These are phyloP conservation scores for Vulpes ferrilata DNA, from an alignment of 2,113 vertebrate species.

Conservation along the genomic window DNA sequence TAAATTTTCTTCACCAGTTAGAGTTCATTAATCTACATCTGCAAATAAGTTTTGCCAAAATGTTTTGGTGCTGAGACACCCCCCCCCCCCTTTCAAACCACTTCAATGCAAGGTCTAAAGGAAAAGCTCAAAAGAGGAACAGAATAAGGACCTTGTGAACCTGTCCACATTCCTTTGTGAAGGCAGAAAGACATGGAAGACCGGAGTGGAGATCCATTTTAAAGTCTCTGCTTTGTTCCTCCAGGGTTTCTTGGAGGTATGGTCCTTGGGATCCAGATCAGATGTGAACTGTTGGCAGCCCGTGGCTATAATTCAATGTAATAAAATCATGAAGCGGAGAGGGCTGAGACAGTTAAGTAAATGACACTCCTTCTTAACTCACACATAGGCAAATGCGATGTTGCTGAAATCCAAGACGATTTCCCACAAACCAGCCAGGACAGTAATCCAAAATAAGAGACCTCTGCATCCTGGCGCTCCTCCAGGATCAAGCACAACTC, in stretches of 20 bases:
- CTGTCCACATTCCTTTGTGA: not conserved
- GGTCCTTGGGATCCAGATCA: constrained; percentile 45
- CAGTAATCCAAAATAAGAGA: constrained; percentile 35
- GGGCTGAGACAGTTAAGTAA: not conserved
- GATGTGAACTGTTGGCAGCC: not conserved
- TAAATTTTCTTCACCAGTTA: constrained; percentile 58
- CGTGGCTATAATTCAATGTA: not conserved
- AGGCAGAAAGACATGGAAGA: not conserved
- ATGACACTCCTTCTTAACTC: constrained; percentile 39
- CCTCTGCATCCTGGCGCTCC: constrained; percentile 8
- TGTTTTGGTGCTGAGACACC: constrained; percentile 48
- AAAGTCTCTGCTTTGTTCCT: not conserved
- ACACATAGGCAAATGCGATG: not conserved
- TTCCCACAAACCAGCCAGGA: constrained; percentile 57
- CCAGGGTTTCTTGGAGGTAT: not conserved
- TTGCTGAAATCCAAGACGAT: constrained; percentile 57
- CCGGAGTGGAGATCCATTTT: not conserved
- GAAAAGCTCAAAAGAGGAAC: not conserved
- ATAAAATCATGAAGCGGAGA: constrained; percentile 63
- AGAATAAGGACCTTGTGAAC: not conserved
- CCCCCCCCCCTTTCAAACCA: not conserved
- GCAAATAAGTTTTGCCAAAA: constrained; percentile 70
- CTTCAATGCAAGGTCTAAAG: not conserved
- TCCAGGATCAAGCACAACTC: not conserved
- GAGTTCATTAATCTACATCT: constrained; percentile 68